phyloP scores from a whole-genome alignment of 2,888 invertebrate species.

The Lamellibrachia satsuma region DNA sequence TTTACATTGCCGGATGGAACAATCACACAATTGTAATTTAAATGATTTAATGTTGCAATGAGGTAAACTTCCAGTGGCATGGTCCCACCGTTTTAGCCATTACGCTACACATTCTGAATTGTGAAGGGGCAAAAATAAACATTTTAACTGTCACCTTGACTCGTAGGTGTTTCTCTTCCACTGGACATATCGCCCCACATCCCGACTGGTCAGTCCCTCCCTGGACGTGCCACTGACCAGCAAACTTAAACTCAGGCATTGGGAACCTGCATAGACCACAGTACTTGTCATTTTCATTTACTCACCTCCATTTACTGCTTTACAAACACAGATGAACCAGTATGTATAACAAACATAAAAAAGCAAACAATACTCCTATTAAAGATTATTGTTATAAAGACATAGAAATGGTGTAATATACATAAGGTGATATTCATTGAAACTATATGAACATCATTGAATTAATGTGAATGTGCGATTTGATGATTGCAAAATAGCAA shows the following conservation, averaged over 20 bases:
- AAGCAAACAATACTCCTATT: too few relatives aligned
- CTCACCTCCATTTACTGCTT: not conserved
- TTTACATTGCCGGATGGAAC: not conserved
- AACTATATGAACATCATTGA: too few relatives aligned
- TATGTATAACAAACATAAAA: not conserved
- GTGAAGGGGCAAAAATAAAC: not conserved
- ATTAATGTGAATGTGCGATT: too few relatives aligned
- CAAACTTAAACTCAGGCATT: conserved; percentile 52
- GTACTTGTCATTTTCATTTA: not conserved
- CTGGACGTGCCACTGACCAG: conserved; percentile 55
- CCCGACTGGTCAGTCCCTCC: conserved; percentile 38
- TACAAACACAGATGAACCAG: not conserved
- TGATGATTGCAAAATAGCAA: too few relatives aligned
- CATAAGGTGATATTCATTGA: too few relatives aligned
- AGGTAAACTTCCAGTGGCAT: not conserved
- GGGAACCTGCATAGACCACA: conserved; percentile 47
- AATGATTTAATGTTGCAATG: not conserved
- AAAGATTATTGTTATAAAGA: too few relatives aligned
- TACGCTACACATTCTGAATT: not conserved
- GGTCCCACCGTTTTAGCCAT: not conserved
- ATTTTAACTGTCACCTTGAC: conserved; percentile 52
- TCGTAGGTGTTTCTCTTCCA: conserved; percentile 48
- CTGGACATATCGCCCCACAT: conserved; percentile 49
- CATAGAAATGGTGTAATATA: too few relatives aligned
- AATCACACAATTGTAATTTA: not conserved